phyloP scores from a whole-genome alignment of 2,888 invertebrate species.

The Tetropium fuscum region DNA sequence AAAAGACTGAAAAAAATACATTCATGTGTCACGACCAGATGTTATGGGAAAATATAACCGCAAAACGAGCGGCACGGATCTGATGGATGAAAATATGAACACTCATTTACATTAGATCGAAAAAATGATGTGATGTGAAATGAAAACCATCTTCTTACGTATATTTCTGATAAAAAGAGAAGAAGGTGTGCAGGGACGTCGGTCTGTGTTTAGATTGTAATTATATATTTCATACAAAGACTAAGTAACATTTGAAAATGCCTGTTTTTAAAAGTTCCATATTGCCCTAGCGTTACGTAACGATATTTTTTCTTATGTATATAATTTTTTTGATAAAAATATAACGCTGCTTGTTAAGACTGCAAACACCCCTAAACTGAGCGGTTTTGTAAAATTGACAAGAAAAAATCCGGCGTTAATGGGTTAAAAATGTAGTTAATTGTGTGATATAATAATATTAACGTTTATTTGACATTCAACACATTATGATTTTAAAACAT shows the following conservation, averaged over 20 bases:
- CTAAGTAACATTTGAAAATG: background rate
- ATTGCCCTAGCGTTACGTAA: background rate
- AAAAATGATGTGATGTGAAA: slow-evolving; percentile 35
- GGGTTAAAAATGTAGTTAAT: too few relatives aligned
- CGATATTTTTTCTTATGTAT: too few relatives aligned
- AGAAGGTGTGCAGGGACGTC: slow-evolving; percentile 36
- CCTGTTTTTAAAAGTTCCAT: too few relatives aligned
- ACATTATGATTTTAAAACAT: too few relatives aligned
- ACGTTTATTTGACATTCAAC: too few relatives aligned
- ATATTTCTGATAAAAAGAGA: slow-evolving; percentile 27
- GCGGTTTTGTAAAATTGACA: too few relatives aligned
- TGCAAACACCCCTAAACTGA: too few relatives aligned
- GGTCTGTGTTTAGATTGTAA: slow-evolving; percentile 13
- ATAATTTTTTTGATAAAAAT: too few relatives aligned
- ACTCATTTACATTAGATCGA: slow-evolving; percentile 17
- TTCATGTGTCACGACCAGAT: background rate
- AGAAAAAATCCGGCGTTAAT: too few relatives aligned
- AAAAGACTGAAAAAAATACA: slow-evolving; percentile 3
- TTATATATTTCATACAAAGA: background rate
- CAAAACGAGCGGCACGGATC: slow-evolving; percentile 41
- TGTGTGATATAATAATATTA: too few relatives aligned
- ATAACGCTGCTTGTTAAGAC: too few relatives aligned
- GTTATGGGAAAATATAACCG: slow-evolving; percentile 33
- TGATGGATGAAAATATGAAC: slow-evolving; percentile 24
- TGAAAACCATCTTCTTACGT: slow-evolving; percentile 29